Evolutionary conservation across 2,888 invertebrate genomes (phyloP).

Genomic region (Dynastes hyllus): DNA sequence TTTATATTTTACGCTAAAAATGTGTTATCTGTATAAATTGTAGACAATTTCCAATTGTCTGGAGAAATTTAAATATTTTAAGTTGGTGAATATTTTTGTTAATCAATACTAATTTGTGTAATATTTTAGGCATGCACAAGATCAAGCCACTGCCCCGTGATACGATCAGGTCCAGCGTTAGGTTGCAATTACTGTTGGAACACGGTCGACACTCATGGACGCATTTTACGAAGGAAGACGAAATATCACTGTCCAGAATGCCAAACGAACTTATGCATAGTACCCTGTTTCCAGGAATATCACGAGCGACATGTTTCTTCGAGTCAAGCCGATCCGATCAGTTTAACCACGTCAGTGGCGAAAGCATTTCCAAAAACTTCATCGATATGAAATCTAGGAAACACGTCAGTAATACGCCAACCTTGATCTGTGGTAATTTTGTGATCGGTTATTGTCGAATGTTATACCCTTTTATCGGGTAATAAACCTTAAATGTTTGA

Average conservation of each 20-base stretch:
- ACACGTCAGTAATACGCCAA: slow-evolving; percentile 37
- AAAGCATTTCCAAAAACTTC: slow-evolving; percentile 70
- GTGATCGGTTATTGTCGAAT: slow-evolving; percentile 47
- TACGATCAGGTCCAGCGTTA: slow-evolving; percentile 87
- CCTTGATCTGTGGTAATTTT: slow-evolving; percentile 51
- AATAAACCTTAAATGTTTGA: slow-evolving; percentile 32
- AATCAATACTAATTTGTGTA: background rate
- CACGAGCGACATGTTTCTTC: slow-evolving; percentile 77
- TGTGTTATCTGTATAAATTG: too few species aligned
- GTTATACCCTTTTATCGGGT: slow-evolving; percentile 30
- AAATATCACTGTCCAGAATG: slow-evolving; percentile 94
- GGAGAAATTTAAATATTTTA: too few species aligned
- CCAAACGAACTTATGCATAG: slow-evolving; percentile 90
- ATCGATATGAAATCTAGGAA: slow-evolving; percentile 65
- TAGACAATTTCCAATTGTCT: too few species aligned
- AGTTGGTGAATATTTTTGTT: too few species aligned
- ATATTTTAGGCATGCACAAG: slow-evolving; percentile 71
- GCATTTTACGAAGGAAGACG: slow-evolving; percentile 88
- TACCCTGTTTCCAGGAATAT: slow-evolving; percentile 91
- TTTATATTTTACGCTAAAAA: too few species aligned
- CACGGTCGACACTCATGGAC: slow-evolving; percentile 87
- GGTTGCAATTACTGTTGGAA: slow-evolving; percentile 95
- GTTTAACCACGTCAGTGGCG: slow-evolving; percentile 66
- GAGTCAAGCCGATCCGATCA: slow-evolving; percentile 65
- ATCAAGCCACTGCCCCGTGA: slow-evolving; percentile 88